Evolutionary conservation across 2,113 vertebrate species (phyloP).

Genomic region (Ptilorrhoa leucosticta): DNA sequence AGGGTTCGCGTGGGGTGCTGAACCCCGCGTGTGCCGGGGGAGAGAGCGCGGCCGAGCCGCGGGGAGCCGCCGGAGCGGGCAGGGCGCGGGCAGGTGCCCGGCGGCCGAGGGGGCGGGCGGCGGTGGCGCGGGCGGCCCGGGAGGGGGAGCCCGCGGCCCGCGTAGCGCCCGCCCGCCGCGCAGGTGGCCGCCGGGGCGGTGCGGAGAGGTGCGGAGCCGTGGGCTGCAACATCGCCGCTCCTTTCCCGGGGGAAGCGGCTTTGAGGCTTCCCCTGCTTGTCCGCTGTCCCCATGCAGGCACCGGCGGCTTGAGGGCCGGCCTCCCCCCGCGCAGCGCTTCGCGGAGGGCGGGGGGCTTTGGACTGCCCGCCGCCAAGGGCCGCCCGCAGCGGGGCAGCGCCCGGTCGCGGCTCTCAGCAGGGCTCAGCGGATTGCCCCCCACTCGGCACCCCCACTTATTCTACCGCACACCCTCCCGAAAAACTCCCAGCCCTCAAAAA

Average conservation of each 20-base stretch:
- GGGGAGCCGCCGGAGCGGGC: not conserved
- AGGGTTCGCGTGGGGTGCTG: rapidly evolving
- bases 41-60: not conserved
- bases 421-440: not conserved
- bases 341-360: not conserved
- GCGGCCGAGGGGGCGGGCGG: not conserved
- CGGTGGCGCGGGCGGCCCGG: not conserved
- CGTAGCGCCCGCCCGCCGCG: not conserved
- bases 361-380: not conserved
- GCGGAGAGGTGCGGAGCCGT: not conserved
- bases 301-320: not conserved
- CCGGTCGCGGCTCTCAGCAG: not conserved
- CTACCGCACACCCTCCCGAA: not conserved
- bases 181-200: not conserved
- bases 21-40: not conserved
- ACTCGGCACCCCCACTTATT: not conserved
- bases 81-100: not conserved
- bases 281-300: not conserved
- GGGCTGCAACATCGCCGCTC: too few species aligned
- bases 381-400: not conserved
- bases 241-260: not conserved
- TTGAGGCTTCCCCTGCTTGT: too few species aligned
- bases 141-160: conserved; percentile 55
- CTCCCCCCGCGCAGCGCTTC: too few species aligned
- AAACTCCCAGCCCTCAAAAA: not conserved